phyloP scores from a whole-genome alignment of 2,113 vertebrate genomes.

The Trematocara marginatum region DNA sequence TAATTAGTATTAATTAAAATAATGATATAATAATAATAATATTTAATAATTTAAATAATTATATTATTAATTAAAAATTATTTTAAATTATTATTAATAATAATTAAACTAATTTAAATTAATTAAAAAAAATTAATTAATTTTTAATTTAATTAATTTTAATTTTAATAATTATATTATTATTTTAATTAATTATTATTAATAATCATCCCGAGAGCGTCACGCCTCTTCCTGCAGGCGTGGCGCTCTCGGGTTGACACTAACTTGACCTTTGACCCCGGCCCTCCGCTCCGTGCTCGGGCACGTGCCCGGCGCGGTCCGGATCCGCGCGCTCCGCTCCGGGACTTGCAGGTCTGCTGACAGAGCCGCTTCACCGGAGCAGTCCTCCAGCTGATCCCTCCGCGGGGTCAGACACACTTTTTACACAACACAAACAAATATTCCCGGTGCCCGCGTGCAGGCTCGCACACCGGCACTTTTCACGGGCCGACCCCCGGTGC shows the following conservation, averaged over 20 bases:
- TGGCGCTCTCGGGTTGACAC: not conserved
- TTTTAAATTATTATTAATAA: no score
- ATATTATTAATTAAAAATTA: no score
- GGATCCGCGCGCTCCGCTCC: constrained; percentile 35
- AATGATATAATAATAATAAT: no score
- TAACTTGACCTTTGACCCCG: not conserved
- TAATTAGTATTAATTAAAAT: no score
- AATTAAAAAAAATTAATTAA: no score
- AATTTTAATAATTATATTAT: no score
- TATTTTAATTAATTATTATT: no score
- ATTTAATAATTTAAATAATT: no score
- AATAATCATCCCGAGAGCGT: no score
- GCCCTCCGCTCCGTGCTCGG: not conserved
- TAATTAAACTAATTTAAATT: no score
- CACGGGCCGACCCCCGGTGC: not conserved
- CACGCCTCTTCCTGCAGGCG: no score
- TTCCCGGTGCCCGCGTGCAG: not conserved
- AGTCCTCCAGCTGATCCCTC: constrained; percentile 57
- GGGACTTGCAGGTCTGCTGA: constrained; percentile 62
- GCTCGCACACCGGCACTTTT: not conserved
- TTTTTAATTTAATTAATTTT: no score
- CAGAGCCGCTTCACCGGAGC: constrained; percentile 62
- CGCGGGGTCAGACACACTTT: constrained; percentile 76
- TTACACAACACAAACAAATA: constrained; percentile 33
- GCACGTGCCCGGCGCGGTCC: constrained; percentile 17